Conservation (phyloP, 2,797 vertebrate species). For the Mareca penelope region DNA sequence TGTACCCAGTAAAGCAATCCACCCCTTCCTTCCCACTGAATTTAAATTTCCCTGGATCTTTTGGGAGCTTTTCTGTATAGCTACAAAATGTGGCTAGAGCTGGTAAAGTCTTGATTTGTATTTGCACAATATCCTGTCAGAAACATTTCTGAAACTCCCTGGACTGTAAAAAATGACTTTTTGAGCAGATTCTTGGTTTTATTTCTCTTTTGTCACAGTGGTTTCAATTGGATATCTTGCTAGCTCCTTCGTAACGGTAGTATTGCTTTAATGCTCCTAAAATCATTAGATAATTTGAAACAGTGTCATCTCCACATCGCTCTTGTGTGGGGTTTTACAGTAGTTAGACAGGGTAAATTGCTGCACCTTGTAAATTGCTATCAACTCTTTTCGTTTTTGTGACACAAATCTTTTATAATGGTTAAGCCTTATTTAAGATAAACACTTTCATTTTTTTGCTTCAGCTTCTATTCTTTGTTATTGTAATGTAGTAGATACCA, state of each 20-base stretch:
- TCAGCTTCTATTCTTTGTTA: neutral
- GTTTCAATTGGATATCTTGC: neutral
- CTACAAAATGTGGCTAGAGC: neutral
- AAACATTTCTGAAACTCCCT: neutral
- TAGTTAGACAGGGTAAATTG: neutral
- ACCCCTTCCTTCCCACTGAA: neutral
- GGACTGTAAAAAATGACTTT: neutral
- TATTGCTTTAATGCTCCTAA: neutral
- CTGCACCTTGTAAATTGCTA: neutral
- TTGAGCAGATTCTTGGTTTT: neutral
- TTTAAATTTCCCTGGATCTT: neutral
- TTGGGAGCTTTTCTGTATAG: neutral
- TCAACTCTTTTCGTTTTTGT: neutral
- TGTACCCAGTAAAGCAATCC: slow-evolving; percentile 29
- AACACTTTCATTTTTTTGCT: neutral
- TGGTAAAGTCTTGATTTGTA: neutral
- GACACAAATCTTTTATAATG: neutral
- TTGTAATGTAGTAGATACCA: neutral
- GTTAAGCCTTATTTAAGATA: neutral
- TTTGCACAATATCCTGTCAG: neutral
- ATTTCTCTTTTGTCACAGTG: neutral
- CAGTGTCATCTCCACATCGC: neutral
- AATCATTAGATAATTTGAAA: neutral
- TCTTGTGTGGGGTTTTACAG: neutral
- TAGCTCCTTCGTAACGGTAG: neutral